These are phyloP conservation scores for Hippoglossus stenolepis DNA, from an alignment of 2,113 vertebrate genomes.

Conservation along the genomic window DNA sequence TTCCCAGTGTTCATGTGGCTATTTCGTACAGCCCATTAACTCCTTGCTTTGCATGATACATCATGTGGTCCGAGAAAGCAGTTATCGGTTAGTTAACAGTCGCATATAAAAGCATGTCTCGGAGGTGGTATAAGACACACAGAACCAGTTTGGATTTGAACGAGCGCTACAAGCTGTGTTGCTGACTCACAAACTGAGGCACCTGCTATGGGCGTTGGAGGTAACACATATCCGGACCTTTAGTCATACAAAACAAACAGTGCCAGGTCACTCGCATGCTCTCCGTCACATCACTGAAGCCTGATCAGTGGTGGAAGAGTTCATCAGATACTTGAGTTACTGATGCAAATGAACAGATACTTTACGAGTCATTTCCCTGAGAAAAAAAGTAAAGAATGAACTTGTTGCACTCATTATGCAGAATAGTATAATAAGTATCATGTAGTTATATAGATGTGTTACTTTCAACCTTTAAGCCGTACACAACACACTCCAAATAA, in stretches of 20 bases:
- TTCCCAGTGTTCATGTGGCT: neutral
- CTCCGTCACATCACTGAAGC: constrained; percentile 19
- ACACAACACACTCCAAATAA: neutral
- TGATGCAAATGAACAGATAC: neutral
- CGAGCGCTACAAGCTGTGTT: constrained; percentile 20
- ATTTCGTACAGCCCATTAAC: neutral
- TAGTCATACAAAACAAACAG: constrained; percentile 58
- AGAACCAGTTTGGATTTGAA: constrained; percentile 59
- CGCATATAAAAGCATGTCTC: neutral
- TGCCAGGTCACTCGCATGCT: constrained; percentile 17
- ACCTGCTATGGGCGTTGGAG: constrained; percentile 61
- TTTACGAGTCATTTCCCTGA: neutral
- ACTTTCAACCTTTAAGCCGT: neutral
- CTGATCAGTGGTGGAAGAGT: neutral
- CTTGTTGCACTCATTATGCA: neutral
- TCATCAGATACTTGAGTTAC: neutral
- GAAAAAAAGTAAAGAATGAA: neutral
- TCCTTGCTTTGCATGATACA: neutral
- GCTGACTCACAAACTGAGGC: constrained; percentile 37
- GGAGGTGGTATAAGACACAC: constrained; percentile 17
- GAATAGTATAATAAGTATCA: no score
- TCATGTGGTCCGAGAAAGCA: constrained; percentile 26
- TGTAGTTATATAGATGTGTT: neutral
- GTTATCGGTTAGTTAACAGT: constrained; percentile 17
- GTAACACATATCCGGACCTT: constrained; percentile 57